Base-by-base conservation (phyloP, 2,113 vertebrate genomes). In the Elgaria multicarinata region DNA sequence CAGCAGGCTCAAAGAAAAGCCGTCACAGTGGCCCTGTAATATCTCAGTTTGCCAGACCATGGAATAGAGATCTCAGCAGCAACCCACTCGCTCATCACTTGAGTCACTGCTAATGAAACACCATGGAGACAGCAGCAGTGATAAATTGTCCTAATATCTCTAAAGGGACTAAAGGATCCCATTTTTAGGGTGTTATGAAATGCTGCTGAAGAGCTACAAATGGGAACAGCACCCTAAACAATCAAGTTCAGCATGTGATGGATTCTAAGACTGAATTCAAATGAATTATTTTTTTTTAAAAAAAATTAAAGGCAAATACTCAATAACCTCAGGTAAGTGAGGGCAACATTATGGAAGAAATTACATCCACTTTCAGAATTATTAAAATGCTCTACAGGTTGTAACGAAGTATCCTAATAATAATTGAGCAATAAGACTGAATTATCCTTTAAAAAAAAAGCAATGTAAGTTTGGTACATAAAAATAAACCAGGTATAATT, bases 341-440 rank as follows among this genome's bases (percentile, higher is more conserved):
- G 10, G 66, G 31, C 9, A 28, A 44, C 31, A 39, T 75, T 16
- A 53, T n/a, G 39, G 18, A 26, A 7, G 50, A 28, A 10, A 85
- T 39, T 55, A 74, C 50, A 55, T 20, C 33, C 33, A 55, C 46
- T 6, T 36, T 84, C 44, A 53, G 69, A 85, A 74, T 85, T 36
- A 84, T 84, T 84, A 69, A 83, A 84, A 69, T 46, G 46, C 58
- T 46, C 62, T 84, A 66, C 82, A 69, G 64, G 64, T 31, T 62
- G 28, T 44, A 64, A 44, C 36, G 18, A 42, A 58, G 69, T 85
- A 26, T 53, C 20, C 67, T 74, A 58, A 39, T n/a, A 36, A 72
- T 28, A 12, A 58, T 39, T 86, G 50, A 14, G 13, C 55, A 75
- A 74, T 24, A 39, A 42, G 24, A 58, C 6, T 18, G 55, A 58